Percentiles rank a stretch among this genome's conserved stretches.
Evolutionary conservation across 2,888 invertebrate genomes (phyloP).

Genomic region (Cloeon dipterum): DNA sequence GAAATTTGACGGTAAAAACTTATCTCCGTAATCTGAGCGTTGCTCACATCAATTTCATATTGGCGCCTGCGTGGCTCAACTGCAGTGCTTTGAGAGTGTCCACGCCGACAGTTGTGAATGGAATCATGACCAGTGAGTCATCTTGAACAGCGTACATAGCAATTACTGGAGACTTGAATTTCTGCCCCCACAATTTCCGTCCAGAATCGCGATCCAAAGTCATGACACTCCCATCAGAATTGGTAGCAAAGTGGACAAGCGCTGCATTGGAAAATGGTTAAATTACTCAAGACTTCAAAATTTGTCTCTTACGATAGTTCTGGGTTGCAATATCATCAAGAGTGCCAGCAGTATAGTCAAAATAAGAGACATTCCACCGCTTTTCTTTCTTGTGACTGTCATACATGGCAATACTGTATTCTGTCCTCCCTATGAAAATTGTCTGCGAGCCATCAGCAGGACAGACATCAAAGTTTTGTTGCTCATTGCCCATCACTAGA

Average conservation of each 20-base stretch:
- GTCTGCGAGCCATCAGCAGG: conserved; percentile 40
- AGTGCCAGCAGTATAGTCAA: conserved; percentile 72
- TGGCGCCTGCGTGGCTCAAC: neutral
- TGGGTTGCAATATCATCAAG: conserved; percentile 53
- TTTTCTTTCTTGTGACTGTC: conserved; percentile 50
- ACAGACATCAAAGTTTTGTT: conserved; percentile 35
- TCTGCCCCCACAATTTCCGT: conserved; percentile 63
- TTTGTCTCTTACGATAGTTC: conserved; percentile 41
- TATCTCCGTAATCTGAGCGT: conserved; percentile 18
- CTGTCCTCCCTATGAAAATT: conserved; percentile 65
- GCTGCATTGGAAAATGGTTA: conserved; percentile 27
- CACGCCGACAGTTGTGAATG: conserved; percentile 75
- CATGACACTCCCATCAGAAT: conserved; percentile 64
- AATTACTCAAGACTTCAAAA: neutral
- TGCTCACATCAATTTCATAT: neutral
- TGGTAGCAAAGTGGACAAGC: conserved; percentile 71
- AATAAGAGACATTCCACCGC: conserved; percentile 93
- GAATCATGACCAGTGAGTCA: conserved; percentile 57
- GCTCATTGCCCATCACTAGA: conserved; percentile 34
- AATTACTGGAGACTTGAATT: conserved; percentile 74
- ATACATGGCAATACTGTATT: conserved; percentile 87
- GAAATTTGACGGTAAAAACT: too few relatives aligned
- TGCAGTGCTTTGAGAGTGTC: conserved; percentile 40
- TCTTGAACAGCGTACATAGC: conserved; percentile 60
- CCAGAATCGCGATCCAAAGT: conserved; percentile 68